A percentile compares a stretch with the other conserved stretches of the same genome.
Evolutionary conservation across 2,113 vertebrate genomes (phyloP).

Genomic region (Nothoprocta perdicaria): DNA sequence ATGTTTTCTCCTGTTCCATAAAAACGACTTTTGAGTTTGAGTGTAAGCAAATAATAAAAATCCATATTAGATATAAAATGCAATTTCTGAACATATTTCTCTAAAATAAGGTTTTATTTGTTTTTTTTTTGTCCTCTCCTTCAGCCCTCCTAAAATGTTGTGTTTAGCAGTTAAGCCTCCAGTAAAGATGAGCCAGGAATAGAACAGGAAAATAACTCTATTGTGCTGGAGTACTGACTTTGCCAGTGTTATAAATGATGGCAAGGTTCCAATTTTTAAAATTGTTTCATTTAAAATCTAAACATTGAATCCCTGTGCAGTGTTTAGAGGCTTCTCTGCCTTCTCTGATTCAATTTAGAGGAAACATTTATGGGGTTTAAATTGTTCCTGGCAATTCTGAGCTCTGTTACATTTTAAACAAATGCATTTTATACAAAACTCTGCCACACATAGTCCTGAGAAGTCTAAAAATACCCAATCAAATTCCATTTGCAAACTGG

Average conservation of each 20-base stretch:
- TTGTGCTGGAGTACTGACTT: neutral
- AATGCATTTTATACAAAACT: constrained; percentile 64
- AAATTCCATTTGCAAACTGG: constrained; percentile 28
- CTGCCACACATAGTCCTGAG: neutral
- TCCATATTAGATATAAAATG: neutral
- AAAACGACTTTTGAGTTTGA: neutral
- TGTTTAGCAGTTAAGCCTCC: neutral
- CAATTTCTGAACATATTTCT: constrained; percentile 19
- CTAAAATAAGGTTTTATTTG: neutral
- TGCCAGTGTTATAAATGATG: constrained; percentile 42
- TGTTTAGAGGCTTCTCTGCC: constrained; percentile 64
- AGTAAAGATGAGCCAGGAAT: constrained; percentile 5
- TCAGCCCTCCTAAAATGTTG: neutral
- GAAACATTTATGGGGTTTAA: constrained; percentile 72
- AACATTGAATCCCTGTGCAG: constrained; percentile 56
- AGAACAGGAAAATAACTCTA: constrained; percentile 29
- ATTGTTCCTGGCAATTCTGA: constrained; percentile 69
- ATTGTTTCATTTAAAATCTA: constrained; percentile 72
- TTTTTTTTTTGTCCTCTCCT: neutral
- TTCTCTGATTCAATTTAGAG: constrained; percentile 74
- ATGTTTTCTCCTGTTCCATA: constrained; percentile 49
- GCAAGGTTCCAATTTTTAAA: constrained; percentile 54
- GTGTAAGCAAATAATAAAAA: neutral
- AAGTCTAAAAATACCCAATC: constrained; percentile 64
- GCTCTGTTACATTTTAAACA: constrained; percentile 66